phyloP scores from a whole-genome alignment of 1,140 invertebrate genomes.

The Tetragnatha versicolor region DNA sequence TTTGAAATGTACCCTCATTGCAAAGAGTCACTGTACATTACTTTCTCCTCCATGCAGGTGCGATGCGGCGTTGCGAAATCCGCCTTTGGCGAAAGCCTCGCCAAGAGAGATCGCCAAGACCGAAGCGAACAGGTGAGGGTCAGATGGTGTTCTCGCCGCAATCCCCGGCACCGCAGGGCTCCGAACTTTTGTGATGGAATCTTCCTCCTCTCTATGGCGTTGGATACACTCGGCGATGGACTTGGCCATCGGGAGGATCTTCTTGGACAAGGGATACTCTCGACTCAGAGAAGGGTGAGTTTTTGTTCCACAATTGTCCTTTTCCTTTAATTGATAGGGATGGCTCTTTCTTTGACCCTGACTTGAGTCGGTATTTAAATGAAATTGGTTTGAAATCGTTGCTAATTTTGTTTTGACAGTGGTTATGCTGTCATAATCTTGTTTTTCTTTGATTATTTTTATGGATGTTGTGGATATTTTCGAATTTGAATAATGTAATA shows the following conservation, averaged over 20 bases:
- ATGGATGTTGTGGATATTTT: no score
- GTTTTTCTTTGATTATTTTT: no score
- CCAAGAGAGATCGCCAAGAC: slow-evolving; percentile 39
- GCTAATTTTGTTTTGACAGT: no score
- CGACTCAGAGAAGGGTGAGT: slow-evolving; percentile 13
- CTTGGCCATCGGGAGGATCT: background rate
- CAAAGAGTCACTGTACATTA: no score
- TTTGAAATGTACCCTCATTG: no score
- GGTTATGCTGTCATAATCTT: no score
- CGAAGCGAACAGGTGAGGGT: background rate
- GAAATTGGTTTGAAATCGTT: no score
- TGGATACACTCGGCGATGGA: slow-evolving; percentile 35
- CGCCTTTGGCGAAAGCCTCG: background rate
- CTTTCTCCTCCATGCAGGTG: no score
- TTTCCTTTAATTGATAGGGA: background rate
- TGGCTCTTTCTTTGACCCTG: background rate
- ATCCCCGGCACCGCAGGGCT: slow-evolving; percentile 7
- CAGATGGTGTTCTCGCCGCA: slow-evolving; percentile 19
- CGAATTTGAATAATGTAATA: no score
- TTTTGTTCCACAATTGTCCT: background rate
- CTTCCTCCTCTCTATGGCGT: slow-evolving; percentile 29
- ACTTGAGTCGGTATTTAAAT: no score
- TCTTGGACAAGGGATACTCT: background rate
- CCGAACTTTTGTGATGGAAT: no score
- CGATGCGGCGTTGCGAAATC: background rate